Evolutionary conservation across 2,113 vertebrate species (phyloP), one percentile per base, ranked within the genome.

Genomic region (Maccullochella peelii): DNA sequence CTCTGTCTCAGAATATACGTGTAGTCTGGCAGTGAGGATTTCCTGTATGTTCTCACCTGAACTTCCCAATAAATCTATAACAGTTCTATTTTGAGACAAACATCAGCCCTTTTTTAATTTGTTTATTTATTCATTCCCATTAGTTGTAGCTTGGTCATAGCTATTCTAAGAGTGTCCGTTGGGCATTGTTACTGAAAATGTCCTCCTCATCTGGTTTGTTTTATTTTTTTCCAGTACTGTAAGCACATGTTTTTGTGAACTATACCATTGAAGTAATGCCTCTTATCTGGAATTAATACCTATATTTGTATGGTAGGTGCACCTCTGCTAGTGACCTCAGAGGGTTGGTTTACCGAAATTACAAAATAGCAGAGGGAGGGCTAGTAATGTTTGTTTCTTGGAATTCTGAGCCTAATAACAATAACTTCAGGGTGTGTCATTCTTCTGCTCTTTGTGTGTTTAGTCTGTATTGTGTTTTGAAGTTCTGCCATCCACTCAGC

Each of bases 111-210:
- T 49, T 47, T 65, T 20, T 2, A n/a, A 27, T 18, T 1, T 44
- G 21, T 70, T 71, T 40, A 38, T 47, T 72, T 40, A 52, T 63
- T 76, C 0, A 77, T 66, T 65, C 6, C 6, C 61, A 55, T 76
- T 66, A 66, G 61, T 30, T 52, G 47, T 21, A n/a, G 8, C n/a
- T 57, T 25, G 14, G 38, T 59, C 54, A 42, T 21, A 47, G 6
- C 20, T 4, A 33, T 42, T n/a, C 3, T 18, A 59, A 55, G 7
- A 65, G 5, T 21, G 65, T 42, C 69, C 4, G 21, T 8, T 21
- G 27, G n/a, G 9, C 23, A 1, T 50, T 7, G 1, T 59, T 47
- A 27, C 49, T 23, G 7, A 50, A 66, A 67, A 9, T 18, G 9
- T 18, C 25, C 52, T 30, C 9, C 12, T n/a, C 42, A 21, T 40